Evolutionary conservation across 2,113 vertebrate genomes (phyloP).

Genomic region (Pterocles burchelli): DNA sequence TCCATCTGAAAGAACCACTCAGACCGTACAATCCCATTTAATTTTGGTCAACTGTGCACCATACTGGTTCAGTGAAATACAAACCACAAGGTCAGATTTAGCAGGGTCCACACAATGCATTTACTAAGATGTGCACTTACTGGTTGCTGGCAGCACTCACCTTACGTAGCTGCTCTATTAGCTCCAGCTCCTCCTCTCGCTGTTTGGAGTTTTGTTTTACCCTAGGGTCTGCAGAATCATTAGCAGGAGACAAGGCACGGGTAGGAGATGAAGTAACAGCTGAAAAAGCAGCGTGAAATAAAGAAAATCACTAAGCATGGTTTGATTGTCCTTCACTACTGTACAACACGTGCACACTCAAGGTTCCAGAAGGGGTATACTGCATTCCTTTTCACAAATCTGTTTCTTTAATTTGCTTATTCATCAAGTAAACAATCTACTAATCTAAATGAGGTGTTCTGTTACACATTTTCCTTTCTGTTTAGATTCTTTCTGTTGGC

Average conservation of each 20-base stretch:
- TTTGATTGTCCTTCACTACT: neutral
- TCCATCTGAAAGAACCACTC: neutral
- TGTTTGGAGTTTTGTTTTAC: constrained; percentile 69
- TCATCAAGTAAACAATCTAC: neutral
- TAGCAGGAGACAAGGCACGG: constrained; percentile 44
- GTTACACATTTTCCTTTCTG: neutral
- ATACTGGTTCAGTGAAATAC: neutral
- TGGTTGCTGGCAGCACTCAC: constrained; percentile 63
- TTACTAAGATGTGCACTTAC: rapidly evolving
- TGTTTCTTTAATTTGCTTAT: neutral
- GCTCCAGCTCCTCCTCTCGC: constrained; percentile 76
- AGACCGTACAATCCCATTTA: neutral
- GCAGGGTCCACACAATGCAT: neutral
- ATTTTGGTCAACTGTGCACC: neutral
- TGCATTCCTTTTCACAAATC: neutral
- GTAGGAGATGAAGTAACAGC: constrained; percentile 59
- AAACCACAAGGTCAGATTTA: neutral
- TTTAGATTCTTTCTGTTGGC: neutral
- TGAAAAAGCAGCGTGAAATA: constrained; percentile 23
- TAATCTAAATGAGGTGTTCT: neutral
- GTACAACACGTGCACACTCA: too few relatives aligned
- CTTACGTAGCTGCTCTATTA: constrained; percentile 92
- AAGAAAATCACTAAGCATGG: neutral
- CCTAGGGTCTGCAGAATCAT: constrained; percentile 58
- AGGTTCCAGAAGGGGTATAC: neutral